Percentiles rank a stretch among this genome's conserved stretches.
These are phyloP conservation scores for Uropsilus gracilis DNA, from an alignment of 2,113 vertebrate species.

Conservation along the genomic window DNA sequence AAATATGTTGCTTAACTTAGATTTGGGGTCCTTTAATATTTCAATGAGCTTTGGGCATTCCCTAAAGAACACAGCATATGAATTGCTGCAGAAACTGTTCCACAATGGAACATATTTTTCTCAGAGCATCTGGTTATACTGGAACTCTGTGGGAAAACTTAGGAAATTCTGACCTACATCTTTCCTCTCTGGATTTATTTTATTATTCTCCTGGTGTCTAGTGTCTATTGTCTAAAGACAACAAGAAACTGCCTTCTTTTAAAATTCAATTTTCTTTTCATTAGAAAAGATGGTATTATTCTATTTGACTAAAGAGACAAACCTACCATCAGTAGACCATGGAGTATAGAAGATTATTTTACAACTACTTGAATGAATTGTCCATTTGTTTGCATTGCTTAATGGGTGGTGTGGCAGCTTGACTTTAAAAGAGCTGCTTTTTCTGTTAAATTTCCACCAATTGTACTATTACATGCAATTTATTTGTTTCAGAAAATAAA, in stretches of 20 bases:
- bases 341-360: slow-evolving; percentile 45
- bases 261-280: slow-evolving; percentile 50
- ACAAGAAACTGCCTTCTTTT: slow-evolving; percentile 48
- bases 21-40: neutral
- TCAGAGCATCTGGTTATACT: neutral
- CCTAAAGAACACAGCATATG: neutral
- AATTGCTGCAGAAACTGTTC: neutral
- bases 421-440: neutral
- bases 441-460: slow-evolving; percentile 28
- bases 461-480: neutral
- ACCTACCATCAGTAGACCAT: neutral
- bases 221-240: slow-evolving; percentile 49
- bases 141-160: neutral
- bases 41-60: neutral
- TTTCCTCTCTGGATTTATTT: slow-evolving; percentile 6
- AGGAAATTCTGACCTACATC: slow-evolving; percentile 1
- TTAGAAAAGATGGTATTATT: slow-evolving; percentile 28
- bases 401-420: neutral
- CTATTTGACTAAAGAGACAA: slow-evolving; percentile 16
- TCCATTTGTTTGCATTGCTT: neutral
- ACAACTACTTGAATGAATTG: slow-evolving; percentile 8
- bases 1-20: neutral
- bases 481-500: neutral
- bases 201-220: neutral
- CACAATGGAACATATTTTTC: neutral